phyloP scores from a whole-genome alignment of 2,888 invertebrate species.

The Hemicrepidius hirtus region DNA sequence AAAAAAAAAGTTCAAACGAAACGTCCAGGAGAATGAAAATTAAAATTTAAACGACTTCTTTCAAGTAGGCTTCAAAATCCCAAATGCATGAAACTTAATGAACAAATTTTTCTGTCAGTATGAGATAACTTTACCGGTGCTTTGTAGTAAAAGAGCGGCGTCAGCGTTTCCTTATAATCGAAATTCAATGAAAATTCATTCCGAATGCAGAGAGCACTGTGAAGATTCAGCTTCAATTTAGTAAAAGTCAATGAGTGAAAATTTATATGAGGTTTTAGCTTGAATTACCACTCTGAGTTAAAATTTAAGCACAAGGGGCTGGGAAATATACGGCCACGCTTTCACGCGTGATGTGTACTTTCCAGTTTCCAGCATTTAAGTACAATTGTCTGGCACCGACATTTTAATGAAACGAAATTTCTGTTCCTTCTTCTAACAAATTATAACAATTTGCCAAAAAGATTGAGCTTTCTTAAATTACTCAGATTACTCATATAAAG shows the following conservation, averaged over 20 bases:
- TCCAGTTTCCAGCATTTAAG: conserved; percentile 26
- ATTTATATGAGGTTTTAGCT: conserved; percentile 45
- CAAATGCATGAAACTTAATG: conserved; percentile 16
- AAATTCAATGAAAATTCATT: conserved; percentile 42
- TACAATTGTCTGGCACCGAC: conserved; percentile 23
- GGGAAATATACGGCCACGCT: conserved; percentile 24
- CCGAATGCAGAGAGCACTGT: conserved; percentile 38
- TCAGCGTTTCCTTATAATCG: conserved; percentile 41
- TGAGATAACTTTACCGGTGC: conserved; percentile 29
- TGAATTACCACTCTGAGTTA: conserved; percentile 36
- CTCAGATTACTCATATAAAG: too few species aligned
- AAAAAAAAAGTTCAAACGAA: not conserved
- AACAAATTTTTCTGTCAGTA: conserved; percentile 28
- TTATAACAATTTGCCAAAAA: conserved; percentile 6
- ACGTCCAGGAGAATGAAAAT: conserved; percentile 4
- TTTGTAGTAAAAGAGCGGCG: conserved; percentile 24
- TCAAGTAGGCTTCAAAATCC: not conserved
- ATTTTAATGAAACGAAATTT: conserved; percentile 22
- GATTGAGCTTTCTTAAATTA: not conserved
- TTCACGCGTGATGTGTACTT: conserved; percentile 36
- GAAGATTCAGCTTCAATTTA: conserved; percentile 44
- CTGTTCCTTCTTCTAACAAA: conserved; percentile 5
- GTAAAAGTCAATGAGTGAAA: conserved; percentile 47
- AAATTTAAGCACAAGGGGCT: conserved; percentile 33
- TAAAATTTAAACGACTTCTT: conserved; percentile 16